Evolutionary conservation across 2,888 invertebrate genomes (phyloP).

Genomic region (Carabus problematicus): DNA sequence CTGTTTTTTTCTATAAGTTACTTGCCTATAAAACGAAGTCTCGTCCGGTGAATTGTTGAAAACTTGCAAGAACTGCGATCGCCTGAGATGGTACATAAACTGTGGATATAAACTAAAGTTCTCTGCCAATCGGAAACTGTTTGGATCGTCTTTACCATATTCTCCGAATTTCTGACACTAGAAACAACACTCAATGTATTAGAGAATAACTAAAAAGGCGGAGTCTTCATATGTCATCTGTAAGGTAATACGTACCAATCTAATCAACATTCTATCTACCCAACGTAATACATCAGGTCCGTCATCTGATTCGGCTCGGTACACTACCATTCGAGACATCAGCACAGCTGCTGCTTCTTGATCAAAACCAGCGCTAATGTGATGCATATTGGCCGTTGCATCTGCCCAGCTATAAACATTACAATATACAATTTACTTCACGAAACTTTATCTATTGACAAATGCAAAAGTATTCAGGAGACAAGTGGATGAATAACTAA

Average conservation of each 20-base stretch:
- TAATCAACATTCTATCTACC: conserved; percentile 97
- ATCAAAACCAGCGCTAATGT: conserved; percentile 94
- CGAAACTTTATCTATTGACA: conserved; percentile 1
- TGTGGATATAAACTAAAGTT: conserved; percentile 99
- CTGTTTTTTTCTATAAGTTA: neutral
- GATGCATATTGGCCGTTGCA: conserved; percentile 85
- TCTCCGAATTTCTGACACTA: conserved; percentile 99
- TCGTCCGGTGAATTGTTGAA: conserved; percentile 99
- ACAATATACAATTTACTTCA: conserved; percentile 6
- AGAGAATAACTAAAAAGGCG: conserved; percentile 1
- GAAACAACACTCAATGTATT: too few relatives aligned
- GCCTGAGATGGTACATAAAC: conserved; percentile 98
- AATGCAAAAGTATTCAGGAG: neutral
- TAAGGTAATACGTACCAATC: conserved; percentile 76
- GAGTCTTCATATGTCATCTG: neutral
- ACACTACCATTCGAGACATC: conserved; percentile 96
- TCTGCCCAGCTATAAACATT: conserved; percentile 85
- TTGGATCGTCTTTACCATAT: conserved; percentile 96
- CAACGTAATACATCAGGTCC: conserved; percentile 97
- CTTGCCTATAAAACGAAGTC: conserved; percentile 93
- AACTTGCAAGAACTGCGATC: conserved; percentile 98
- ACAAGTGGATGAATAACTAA: neutral
- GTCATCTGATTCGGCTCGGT: conserved; percentile 93
- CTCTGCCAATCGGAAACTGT: conserved; percentile 93
- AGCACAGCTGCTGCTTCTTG: conserved; percentile 98